Conservation (phyloP, 64 coral and sea anemone genomes). For the Astreopora myriophthalma region DNA sequence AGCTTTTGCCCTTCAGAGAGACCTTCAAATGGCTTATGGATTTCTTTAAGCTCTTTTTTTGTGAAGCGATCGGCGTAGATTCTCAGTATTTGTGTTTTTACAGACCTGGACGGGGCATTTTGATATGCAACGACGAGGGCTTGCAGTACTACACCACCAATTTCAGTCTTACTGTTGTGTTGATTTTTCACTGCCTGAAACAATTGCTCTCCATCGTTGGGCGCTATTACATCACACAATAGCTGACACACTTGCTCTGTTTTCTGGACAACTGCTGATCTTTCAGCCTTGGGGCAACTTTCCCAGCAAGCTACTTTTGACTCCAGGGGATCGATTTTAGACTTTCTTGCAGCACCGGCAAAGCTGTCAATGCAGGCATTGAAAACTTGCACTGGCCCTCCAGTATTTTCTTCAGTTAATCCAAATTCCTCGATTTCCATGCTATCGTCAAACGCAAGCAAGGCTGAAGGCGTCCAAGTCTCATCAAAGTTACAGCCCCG, state of each 20-base stretch:
- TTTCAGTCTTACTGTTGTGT: not conserved
- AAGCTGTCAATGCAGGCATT: slow-evolving; percentile 4
- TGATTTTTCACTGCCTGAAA: slow-evolving; percentile 7
- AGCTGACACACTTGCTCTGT: slow-evolving; percentile 22
- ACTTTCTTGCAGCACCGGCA: slow-evolving; percentile 9
- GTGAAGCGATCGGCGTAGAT: slow-evolving; percentile 36
- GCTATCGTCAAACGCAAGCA: slow-evolving; percentile 16
- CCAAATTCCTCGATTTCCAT: not conserved
- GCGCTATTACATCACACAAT: slow-evolving; percentile 22
- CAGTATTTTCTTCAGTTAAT: not conserved
- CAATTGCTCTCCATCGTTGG: not conserved
- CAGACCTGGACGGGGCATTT: slow-evolving; percentile 27
- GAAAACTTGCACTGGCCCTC: slow-evolving; percentile 13
- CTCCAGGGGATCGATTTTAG: slow-evolving; percentile 32
- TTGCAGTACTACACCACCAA: not conserved
- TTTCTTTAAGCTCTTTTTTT: slow-evolving; percentile 18
- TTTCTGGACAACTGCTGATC: slow-evolving; percentile 30
- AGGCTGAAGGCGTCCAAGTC: slow-evolving; percentile 19
- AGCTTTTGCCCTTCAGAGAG: slow-evolving; percentile 30
- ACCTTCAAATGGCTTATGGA: slow-evolving; percentile 40
- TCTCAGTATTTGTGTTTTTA: slow-evolving; percentile 50
- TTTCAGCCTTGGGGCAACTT: not conserved
- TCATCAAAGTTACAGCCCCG: not conserved
- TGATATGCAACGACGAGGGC: slow-evolving; percentile 20
- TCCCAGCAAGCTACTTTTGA: slow-evolving; percentile 11